phyloP scores from a whole-genome alignment of 2,797 vertebrate genomes.

The Lacerta bilineata region DNA sequence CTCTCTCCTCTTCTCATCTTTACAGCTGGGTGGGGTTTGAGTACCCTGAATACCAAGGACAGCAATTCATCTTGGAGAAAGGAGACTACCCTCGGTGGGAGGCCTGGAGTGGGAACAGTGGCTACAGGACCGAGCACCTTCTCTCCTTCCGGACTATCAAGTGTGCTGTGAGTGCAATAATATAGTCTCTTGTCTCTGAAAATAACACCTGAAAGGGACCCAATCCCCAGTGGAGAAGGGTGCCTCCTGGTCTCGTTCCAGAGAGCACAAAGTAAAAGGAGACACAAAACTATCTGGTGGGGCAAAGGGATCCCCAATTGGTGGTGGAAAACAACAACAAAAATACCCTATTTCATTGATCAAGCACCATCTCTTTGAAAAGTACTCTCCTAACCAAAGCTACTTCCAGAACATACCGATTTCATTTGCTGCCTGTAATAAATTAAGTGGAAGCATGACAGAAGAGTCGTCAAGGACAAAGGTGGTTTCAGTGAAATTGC shows the following conservation, averaged over 20 bases:
- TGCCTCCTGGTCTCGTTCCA: neutral
- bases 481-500: neutral
- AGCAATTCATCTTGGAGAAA: constrained; percentile 98
- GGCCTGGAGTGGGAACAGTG: constrained; percentile 94
- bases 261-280: neutral
- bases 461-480: neutral
- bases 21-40: constrained; percentile 94
- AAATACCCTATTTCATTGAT: neutral
- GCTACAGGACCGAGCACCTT: constrained; percentile 94
- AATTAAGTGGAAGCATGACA: neutral
- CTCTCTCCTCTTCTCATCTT: neutral
- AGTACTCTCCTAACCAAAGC: neutral
- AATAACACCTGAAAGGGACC: neutral
- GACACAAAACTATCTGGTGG: neutral
- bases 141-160: constrained; percentile 95
- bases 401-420: neutral
- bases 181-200: neutral
- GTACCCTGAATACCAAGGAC: constrained; percentile 96
- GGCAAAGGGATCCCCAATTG: neutral
- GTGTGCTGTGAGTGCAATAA: constrained; percentile 86
- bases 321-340: neutral
- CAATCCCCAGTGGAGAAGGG: neutral
- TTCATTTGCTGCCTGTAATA: constrained; percentile 10
- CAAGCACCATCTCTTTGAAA: neutral
- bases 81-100: constrained; percentile 95